Conservation (phyloP, 2,888 invertebrate genomes). For the Allophyes oxyacanthae region DNA sequence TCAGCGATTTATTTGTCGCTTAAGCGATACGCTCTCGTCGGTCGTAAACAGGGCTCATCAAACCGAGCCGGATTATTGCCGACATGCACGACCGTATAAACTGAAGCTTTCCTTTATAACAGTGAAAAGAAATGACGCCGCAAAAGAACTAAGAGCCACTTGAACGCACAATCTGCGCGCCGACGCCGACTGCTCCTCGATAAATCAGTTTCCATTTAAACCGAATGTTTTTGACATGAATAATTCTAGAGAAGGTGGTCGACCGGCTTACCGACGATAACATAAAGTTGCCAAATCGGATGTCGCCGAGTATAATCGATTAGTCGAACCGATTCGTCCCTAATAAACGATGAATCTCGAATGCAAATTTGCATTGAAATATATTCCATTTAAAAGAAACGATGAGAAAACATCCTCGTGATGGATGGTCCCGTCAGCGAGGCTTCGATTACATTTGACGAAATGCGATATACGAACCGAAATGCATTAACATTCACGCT, state of each 20-base stretch:
- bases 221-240: constrained; percentile 60
- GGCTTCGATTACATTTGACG: constrained; percentile 79
- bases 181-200: constrained; percentile 34
- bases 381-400: constrained; percentile 75
- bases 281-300: constrained; percentile 46
- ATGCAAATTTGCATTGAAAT: constrained; percentile 79
- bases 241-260: constrained; percentile 51
- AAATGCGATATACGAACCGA: constrained; percentile 80
- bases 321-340: constrained; percentile 46
- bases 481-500: constrained; percentile 85
- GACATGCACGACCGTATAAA: constrained; percentile 73
- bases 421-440: constrained; percentile 77
- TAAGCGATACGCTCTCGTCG: constrained; percentile 76
- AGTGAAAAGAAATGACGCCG: constrained; percentile 45
- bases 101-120: constrained; percentile 62
- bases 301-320: constrained; percentile 49
- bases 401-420: constrained; percentile 74
- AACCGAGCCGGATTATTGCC: constrained; percentile 74
- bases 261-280: constrained; percentile 43
- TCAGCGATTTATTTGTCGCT: constrained; percentile 83
- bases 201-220: constrained; percentile 60
- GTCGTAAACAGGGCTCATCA: constrained; percentile 83
- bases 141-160: constrained; percentile 47
- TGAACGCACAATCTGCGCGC: constrained; percentile 35
- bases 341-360: constrained; percentile 58